Evolutionary conservation across 1,140 invertebrate genomes (phyloP).

Genomic region (Nylanderia fulva): DNA sequence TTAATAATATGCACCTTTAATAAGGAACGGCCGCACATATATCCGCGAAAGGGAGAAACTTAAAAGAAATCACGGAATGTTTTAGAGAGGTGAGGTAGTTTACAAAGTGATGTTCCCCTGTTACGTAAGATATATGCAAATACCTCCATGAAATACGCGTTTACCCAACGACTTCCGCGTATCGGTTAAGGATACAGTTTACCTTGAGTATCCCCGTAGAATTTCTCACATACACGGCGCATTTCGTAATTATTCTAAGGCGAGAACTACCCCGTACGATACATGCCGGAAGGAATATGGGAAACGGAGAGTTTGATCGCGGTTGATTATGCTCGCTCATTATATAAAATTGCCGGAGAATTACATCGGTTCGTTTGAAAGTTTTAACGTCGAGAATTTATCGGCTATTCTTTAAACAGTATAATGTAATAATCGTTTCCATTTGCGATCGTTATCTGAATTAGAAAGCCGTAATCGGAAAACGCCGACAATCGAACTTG

Average conservation of each 20-base stretch:
- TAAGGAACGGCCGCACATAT: not conserved
- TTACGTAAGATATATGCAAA: constrained; percentile 51
- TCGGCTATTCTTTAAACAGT: constrained; percentile 14
- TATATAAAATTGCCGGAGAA: constrained; percentile 59
- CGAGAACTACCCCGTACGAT: constrained; percentile 11
- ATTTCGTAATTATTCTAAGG: constrained; percentile 56
- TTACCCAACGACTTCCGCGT: constrained; percentile 55
- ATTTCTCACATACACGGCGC: constrained; percentile 34
- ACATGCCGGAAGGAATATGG: constrained; percentile 54
- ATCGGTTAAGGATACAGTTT: constrained; percentile 59
- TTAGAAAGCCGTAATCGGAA: not conserved
- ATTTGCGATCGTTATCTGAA: constrained; percentile 30
- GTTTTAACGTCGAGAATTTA: constrained; percentile 38
- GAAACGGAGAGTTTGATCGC: constrained; percentile 15
- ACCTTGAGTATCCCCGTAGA: constrained; percentile 3
- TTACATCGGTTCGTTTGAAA: constrained; percentile 34
- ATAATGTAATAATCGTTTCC: not conserved
- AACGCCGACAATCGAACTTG: not conserved
- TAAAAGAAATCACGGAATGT: constrained; percentile 32
- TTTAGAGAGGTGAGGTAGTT: constrained; percentile 27
- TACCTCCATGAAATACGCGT: constrained; percentile 51
- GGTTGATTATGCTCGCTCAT: constrained; percentile 49
- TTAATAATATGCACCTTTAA: not conserved
- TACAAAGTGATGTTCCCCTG: constrained; percentile 34
- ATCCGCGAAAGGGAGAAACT: constrained; percentile 15